Conservation (phyloP, 2,888 invertebrate species). For the Stenotaenia linearis region DNA sequence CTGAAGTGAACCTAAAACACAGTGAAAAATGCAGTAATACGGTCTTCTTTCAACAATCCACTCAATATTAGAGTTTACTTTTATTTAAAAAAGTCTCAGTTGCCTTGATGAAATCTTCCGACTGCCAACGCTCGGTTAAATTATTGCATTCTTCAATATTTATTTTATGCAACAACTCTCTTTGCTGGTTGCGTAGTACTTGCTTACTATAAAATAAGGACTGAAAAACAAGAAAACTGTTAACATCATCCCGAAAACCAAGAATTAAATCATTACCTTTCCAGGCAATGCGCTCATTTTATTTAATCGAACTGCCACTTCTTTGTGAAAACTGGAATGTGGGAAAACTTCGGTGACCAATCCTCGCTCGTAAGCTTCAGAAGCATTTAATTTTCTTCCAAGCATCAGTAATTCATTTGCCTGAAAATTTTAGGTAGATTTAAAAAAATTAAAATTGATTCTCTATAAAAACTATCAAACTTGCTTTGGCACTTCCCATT, state of each 20-base stretch:
- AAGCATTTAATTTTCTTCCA: constrained; percentile 68
- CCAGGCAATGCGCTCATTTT: constrained; percentile 52
- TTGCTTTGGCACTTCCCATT: constrained; percentile 71
- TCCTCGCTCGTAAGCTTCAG: constrained; percentile 69
- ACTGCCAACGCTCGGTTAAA: constrained; percentile 59
- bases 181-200: constrained; percentile 58
- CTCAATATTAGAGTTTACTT: background rate
- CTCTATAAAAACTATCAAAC: no score
- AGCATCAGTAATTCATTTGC: constrained; percentile 58
- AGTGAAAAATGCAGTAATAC: no score
- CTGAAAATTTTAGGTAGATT: no score
- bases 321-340: constrained; percentile 55
- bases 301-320: constrained; percentile 53
- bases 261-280: constrained; percentile 12
- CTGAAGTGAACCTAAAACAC: no score
- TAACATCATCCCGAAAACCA: no score
- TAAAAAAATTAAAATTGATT: no score
- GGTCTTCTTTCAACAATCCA: no score
- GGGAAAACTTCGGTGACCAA: constrained; percentile 75
- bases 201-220: constrained; percentile 65
- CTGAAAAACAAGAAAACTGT: constrained; percentile 48
- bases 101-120: constrained; percentile 61
- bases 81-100: constrained; percentile 53
- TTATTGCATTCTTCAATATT: constrained; percentile 64
- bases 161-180: constrained; percentile 58